Conservation (phyloP, 2,888 invertebrate species). For the Ophion ventricosus region DNA sequence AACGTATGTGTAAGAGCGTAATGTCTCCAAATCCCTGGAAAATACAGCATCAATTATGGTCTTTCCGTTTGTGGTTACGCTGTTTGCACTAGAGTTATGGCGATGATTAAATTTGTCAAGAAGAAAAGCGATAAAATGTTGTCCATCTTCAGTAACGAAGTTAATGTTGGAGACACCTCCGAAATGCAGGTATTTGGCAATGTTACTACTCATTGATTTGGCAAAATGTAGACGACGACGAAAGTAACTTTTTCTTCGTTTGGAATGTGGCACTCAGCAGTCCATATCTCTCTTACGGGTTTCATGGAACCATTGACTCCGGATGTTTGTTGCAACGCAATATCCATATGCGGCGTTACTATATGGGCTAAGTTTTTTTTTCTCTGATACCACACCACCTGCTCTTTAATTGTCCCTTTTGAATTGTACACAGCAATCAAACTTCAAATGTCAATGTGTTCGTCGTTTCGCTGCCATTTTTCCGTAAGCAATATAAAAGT, state of each 20-base stretch:
- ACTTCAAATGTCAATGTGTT: constrained; percentile 50
- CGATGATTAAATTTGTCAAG: constrained; percentile 22
- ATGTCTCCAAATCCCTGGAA: constrained; percentile 31
- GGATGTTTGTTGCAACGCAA: constrained; percentile 8
- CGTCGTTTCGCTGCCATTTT: constrained; percentile 52
- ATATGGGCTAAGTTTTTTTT: constrained; percentile 3
- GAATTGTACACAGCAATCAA: constrained; percentile 52
- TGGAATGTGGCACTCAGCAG: constrained; percentile 29
- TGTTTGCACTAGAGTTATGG: constrained; percentile 25
- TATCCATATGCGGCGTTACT: neutral
- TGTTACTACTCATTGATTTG: constrained; percentile 29
- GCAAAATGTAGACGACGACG: constrained; percentile 50
- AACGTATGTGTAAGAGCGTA: constrained; percentile 30
- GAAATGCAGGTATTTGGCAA: constrained; percentile 33
- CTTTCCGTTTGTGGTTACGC: constrained; percentile 15
- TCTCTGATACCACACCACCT: constrained; percentile 48
- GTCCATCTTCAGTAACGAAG: constrained; percentile 30
- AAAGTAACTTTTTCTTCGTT: constrained; percentile 33
- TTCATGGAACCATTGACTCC: neutral
- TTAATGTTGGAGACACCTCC: constrained; percentile 44
- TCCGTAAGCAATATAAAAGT: constrained; percentile 49
- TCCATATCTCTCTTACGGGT: constrained; percentile 50
- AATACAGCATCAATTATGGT: constrained; percentile 51
- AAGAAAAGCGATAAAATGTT: constrained; percentile 36
- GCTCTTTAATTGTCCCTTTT: constrained; percentile 43